Conservation (phyloP, 2,888 invertebrate species). For the Volucella bombylans region DNA sequence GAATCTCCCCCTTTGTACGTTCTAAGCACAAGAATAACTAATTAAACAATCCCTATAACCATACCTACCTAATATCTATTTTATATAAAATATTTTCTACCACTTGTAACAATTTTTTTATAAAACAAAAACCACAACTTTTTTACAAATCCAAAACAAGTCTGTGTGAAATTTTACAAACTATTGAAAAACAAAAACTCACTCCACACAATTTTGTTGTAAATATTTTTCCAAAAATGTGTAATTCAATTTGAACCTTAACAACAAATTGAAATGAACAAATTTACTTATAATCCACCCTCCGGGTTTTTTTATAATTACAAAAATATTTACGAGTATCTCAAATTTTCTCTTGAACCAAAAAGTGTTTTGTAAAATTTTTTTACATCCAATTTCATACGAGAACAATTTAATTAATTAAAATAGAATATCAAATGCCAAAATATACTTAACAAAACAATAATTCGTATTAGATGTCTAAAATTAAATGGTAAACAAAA, state of each 20-base stretch:
- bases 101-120: conserved; percentile 49
- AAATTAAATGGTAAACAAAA: conserved; percentile 9
- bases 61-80: conserved; percentile 66
- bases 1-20: too few species aligned
- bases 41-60: conserved; percentile 54
- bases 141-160: conserved; percentile 35
- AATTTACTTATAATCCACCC: conserved; percentile 21
- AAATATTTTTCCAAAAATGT: conserved; percentile 40
- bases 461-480: conserved; percentile 54
- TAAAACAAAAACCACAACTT: background rate
- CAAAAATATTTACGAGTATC: background rate
- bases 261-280: conserved; percentile 5
- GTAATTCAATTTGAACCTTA: conserved; percentile 3
- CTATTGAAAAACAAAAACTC: background rate
- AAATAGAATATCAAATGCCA: conserved; percentile 50
- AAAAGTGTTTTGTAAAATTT: conserved; percentile 39
- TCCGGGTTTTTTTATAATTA: conserved; percentile 22
- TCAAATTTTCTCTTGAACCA: conserved; percentile 17
- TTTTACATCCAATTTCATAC: conserved; percentile 15
- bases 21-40: too few species aligned
- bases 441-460: conserved; percentile 39
- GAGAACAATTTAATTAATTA: background rate
- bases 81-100: conserved; percentile 62
- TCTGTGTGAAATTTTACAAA: conserved; percentile 40
- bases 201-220: conserved; percentile 58